A percentile compares a stretch with the other conserved stretches of the same genome.
These are phyloP conservation scores for Pseudomugil gertrudae DNA, from an alignment of 2,797 vertebrate genomes.

Conservation along the genomic window DNA sequence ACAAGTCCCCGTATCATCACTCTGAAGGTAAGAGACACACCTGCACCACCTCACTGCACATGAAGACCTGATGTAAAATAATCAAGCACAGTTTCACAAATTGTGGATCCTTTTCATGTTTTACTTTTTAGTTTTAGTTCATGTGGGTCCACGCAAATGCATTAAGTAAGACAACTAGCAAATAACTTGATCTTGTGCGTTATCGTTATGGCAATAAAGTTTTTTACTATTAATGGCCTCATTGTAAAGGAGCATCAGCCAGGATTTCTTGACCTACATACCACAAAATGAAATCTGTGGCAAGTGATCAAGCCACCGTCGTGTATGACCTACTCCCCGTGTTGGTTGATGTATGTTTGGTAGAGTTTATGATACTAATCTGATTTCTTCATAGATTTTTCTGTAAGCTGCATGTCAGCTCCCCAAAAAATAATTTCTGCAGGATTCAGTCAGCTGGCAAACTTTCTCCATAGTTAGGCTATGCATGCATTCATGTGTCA, in stretches of 20 bases:
- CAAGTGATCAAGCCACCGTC: constrained; percentile 9
- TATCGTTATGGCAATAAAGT: not conserved
- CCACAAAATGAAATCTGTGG: constrained; percentile 8
- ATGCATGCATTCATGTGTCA: constrained; percentile 5
- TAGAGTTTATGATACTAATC: constrained; percentile 42
- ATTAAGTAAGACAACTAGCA: not conserved
- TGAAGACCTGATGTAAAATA: not conserved
- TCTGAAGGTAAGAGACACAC: constrained; percentile 85
- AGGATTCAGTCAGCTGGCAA: constrained; percentile 51
- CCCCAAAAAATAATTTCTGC: constrained; percentile 31
- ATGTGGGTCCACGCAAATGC: not conserved
- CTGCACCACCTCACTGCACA: not conserved
- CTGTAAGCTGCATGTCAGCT: constrained; percentile 34
- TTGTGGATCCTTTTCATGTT: not conserved
- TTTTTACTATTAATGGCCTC: not conserved
- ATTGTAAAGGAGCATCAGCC: not conserved
- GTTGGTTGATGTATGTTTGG: constrained; percentile 14
- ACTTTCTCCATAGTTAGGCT: constrained; percentile 19
- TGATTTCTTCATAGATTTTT: constrained; percentile 45
- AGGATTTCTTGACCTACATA: constrained; percentile 16
- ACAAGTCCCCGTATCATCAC: constrained; percentile 89
- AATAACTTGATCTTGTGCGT: not conserved
- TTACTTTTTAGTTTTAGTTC: not conserved
- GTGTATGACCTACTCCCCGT: not conserved
- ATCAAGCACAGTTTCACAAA: not conserved